Evolutionary conservation across 2,113 vertebrate species (phyloP).

Genomic region (Laticauda colubrina): DNA sequence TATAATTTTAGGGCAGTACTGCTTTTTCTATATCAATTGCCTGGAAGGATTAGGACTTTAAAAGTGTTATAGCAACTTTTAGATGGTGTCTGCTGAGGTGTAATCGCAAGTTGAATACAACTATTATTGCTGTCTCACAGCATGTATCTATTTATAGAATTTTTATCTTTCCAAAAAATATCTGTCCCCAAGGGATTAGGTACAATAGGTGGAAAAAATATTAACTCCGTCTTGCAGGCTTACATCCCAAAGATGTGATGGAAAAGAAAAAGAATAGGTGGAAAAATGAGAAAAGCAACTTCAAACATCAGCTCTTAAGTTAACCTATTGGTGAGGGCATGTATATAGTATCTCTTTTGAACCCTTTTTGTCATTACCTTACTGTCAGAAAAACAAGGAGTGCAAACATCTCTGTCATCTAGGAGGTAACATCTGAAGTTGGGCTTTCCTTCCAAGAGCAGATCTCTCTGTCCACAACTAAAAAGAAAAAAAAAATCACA

Average conservation of each 20-base stretch:
- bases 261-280: not conserved
- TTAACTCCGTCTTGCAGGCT: not conserved
- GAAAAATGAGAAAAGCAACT: not conserved
- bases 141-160: not conserved
- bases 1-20: not conserved
- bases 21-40: not conserved
- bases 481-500: too few relatives aligned
- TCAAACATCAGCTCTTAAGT: not conserved
- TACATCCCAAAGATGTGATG: not conserved
- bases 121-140: not conserved
- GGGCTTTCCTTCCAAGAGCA: not conserved
- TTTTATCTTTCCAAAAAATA: not conserved
- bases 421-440: not conserved
- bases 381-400: not conserved
- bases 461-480: not conserved
- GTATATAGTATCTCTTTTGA: not conserved
- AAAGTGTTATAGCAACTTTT: not conserved
- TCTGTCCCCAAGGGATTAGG: not conserved
- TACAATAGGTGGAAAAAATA: not conserved
- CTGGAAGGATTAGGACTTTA: not conserved
- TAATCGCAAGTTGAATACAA: not conserved
- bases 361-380: not conserved
- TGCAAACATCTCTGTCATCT: not conserved
- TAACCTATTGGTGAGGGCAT: not conserved
- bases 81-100: not conserved